These are phyloP conservation scores for Rissa tridactyla DNA, from an alignment of 2,113 vertebrate genomes.

Conservation along the genomic window DNA sequence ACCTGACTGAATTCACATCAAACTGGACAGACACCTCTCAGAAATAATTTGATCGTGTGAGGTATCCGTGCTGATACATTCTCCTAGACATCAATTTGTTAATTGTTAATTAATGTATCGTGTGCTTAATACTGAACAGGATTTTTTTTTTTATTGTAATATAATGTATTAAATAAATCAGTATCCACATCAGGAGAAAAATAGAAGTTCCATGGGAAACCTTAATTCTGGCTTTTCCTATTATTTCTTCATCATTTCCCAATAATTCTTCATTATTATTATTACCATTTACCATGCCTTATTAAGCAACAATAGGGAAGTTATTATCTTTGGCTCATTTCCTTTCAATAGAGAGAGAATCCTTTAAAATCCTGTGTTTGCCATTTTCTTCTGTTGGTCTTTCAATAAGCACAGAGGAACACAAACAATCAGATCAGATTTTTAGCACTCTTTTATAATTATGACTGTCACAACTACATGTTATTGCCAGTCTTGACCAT, in stretches of 20 bases:
- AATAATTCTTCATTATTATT: background rate
- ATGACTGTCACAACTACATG: background rate
- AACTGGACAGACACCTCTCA: background rate
- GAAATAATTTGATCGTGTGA: background rate
- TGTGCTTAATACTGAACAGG: background rate
- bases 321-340: conserved; percentile 20
- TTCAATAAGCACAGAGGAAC: background rate
- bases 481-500: background rate
- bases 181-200: background rate
- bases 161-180: background rate
- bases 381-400: background rate
- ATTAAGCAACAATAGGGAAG: background rate
- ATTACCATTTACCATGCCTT: background rate
- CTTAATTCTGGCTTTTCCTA: background rate
- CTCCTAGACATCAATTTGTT: background rate
- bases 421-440: background rate
- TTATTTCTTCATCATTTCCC: background rate
- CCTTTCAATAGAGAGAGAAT: background rate
- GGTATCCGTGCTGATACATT: background rate
- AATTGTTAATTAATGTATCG: background rate
- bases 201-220: background rate
- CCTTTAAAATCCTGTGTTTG: background rate
- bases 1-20: background rate
- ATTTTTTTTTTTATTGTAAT: background rate
- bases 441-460: background rate